These are phyloP conservation scores for Aurelia sp. DNA, from an alignment of 30 jellyfish, hydroid and myxozoan genomes.

Conservation along the genomic window DNA sequence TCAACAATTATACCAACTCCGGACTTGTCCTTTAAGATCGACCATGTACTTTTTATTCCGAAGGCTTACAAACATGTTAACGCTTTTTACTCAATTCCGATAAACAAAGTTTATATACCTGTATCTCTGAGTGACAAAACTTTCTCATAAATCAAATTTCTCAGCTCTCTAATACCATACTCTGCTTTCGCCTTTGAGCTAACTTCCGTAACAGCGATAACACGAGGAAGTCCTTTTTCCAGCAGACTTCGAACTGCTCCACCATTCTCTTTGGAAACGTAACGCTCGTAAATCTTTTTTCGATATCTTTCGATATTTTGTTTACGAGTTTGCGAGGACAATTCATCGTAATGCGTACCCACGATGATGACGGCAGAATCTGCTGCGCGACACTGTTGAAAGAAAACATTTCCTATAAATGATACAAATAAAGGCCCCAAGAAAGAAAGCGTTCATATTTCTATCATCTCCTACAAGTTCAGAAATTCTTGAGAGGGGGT, in stretches of 20 bases:
- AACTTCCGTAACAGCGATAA: constrained; percentile 80
- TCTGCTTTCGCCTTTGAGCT: constrained; percentile 72
- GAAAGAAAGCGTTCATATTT: too few relatives aligned
- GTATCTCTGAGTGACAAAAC: constrained; percentile 64
- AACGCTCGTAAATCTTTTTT: constrained; percentile 52
- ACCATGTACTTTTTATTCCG: too few relatives aligned
- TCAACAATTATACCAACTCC: too few relatives aligned
- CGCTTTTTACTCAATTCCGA: too few relatives aligned
- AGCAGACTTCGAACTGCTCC: constrained; percentile 63
- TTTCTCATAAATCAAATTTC: constrained; percentile 82
- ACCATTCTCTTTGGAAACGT: constrained; percentile 70
- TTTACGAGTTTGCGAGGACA: constrained; percentile 12
- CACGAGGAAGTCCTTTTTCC: constrained; percentile 90
- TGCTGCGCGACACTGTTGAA: constrained; percentile 86
- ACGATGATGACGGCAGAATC: constrained; percentile 88
- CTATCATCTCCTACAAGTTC: too few relatives aligned
- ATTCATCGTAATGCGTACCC: constrained; percentile 91
- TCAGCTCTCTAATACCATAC: constrained; percentile 60
- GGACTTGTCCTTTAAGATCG: too few relatives aligned
- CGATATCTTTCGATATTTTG: constrained; percentile 52
- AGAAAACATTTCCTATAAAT: neutral
- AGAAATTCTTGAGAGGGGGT: too few relatives aligned
- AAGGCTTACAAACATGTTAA: too few relatives aligned
- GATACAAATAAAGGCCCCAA: too few relatives aligned
- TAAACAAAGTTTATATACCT: constrained; percentile 2